Evolutionary conservation across 1,140 invertebrate species (phyloP), one percentile per base, ranked within the genome.

Genomic region (Coelopa frigida): DNA sequence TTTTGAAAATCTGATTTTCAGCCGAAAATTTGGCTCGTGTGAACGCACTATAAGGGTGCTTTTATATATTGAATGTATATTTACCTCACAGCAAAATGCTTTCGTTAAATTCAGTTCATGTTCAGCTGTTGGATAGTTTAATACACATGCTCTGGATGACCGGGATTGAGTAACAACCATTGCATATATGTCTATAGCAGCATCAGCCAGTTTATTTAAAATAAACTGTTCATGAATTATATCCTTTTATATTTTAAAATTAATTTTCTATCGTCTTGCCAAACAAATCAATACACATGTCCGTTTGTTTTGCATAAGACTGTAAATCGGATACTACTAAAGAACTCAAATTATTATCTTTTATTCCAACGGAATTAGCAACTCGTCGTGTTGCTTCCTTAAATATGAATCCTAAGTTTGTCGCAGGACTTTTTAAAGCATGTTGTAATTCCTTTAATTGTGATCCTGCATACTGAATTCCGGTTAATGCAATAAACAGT

Each of bases 401-500:
- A 57, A 96, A 81, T 49, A 94, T 82, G 21, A 94, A 71, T 12
- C 85, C 83, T 37, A 94, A 75, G 73, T 95, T 89, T 11, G 87
- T 82, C 1, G 88, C 71, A 11, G 91, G 91, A 72, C 93, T 87
- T 69, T 87, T 86, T 55, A 94, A 84, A 10, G 90, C 90, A 52
- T 80, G 85, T 70, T 93, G 85, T 20, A 93, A 62, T 65, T 93
- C 88, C 67, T 84, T 84, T 38, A 95, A 72, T 70, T 94, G 87
- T 40, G 81, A 79, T 32, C 90, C 91, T 26, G 89, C 90, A 75
- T 83, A 84, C 61, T 95, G 88, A 54, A 94, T 82, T 39, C 87
- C 94, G 45, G 94, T 98, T 3, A 99, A 75, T 14, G 94, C 89
- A n/a, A 99, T 84, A 75, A 99, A 98, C 7, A 99, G 73, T 33